These are phyloP conservation scores for Drosophila setosimentum DNA, from an alignment of 2,888 invertebrate species.

Conservation along the genomic window DNA sequence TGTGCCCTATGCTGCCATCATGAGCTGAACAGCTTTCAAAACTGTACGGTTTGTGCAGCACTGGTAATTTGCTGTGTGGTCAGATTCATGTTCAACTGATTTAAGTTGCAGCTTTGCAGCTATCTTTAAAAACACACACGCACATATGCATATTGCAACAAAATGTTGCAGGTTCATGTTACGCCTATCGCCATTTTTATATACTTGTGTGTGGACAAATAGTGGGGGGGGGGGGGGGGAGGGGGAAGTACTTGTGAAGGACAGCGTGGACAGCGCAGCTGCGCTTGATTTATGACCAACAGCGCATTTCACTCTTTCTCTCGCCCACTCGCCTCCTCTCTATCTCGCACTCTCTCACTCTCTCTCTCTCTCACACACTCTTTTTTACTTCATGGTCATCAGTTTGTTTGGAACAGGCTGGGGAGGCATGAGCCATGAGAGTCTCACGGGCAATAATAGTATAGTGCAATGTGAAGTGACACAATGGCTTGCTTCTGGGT, in stretches of 20 bases:
- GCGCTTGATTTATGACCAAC: slow-evolving; percentile 64
- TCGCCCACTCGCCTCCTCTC: slow-evolving; percentile 1
- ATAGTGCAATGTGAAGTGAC: slow-evolving; percentile 4
- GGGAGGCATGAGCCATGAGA: neutral
- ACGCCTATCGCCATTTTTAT: slow-evolving; percentile 53
- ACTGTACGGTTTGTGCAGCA: slow-evolving; percentile 28
- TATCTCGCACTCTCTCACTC: slow-evolving; percentile 1
- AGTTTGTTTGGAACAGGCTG: neutral
- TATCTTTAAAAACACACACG: neutral
- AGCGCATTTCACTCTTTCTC: slow-evolving; percentile 12
- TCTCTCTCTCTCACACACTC: slow-evolving; percentile 4
- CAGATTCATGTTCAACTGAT: neutral
- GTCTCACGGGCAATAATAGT: slow-evolving; percentile 1
- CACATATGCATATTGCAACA: slow-evolving; percentile 11
- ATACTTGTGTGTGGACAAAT: slow-evolving; percentile 30
- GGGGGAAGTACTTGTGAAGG: neutral
- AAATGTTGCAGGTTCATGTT: slow-evolving; percentile 23
- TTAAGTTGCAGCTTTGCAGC: neutral
- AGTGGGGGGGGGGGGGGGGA: neutral
- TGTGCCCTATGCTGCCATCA: neutral
- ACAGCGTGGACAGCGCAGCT: slow-evolving; percentile 30
- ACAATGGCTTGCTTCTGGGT: neutral
- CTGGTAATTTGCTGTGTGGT: slow-evolving; percentile 1
- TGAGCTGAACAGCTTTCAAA: slow-evolving; percentile 4
- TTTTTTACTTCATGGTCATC: neutral